Evolutionary conservation across 2,888 invertebrate species (phyloP), one percentile per base, ranked within the genome.

Genomic region (Anorthoa munda): DNA sequence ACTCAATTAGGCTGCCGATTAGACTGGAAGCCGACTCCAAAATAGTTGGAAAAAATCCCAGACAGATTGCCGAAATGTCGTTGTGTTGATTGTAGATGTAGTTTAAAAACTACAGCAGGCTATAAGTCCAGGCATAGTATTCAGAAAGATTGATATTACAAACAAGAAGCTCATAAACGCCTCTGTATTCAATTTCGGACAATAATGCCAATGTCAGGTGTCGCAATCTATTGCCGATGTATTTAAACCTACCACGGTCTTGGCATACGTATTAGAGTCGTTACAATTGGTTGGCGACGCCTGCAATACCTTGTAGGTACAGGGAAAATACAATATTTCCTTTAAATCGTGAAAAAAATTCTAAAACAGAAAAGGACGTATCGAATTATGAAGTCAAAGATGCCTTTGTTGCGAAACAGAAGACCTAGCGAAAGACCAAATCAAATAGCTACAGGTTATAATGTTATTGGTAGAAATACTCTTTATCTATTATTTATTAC

Each of bases 181-280:
- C 15, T 46, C 50, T 12, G 60, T 61, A 82, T 69, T 65, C 11
- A 53, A 48, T 60, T 76, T 76, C 39, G 17, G 39, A 65, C 60
- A 56, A 77, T 77, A 55, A 59, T 17, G 18, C 45, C 68, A 55
- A 21, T 55, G 51, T 18, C 68, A 72, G 55, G 59, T 66, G 60
- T 51, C 26, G 23, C 53, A 78, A 68, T 66, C 66, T 61, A 60
- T 71, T 45, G 23, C 58, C 26, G 66, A 67, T 23, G n/a, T 67
- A 17, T 79, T 68, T 66, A 59, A 59, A 66, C 68, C 58, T 53
- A 58, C 46, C 58, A 79, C 51, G 69, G 26, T 69, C 63, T 50
- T 50, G 3, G 73, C 50, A 74, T 83, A 64, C 59, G 66, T 83
- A 79, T 79, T 69, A 46, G 15, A 26, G 51, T 51, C 26, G 12